Percentiles rank a stretch among this genome's conserved stretches.
These are phyloP conservation scores for Karalla daura DNA, from an alignment of 2,797 vertebrate genomes.

Conservation along the genomic window DNA sequence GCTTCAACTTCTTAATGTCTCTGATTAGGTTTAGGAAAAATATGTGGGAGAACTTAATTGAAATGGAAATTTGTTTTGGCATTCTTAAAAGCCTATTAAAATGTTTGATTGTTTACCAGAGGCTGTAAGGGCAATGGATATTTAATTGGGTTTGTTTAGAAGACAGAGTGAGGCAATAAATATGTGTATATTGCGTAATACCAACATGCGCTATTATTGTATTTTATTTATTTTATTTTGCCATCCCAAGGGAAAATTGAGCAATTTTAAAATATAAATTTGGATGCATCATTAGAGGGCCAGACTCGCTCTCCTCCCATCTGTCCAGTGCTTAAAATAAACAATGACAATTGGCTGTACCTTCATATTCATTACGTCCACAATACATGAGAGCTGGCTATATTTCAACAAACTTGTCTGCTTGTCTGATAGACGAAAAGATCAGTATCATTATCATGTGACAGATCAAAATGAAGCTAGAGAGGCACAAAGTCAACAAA, in stretches of 20 bases:
- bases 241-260: not conserved
- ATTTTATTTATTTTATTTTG: too few species aligned
- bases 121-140: constrained; percentile 28
- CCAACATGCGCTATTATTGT: not conserved
- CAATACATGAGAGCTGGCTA: not conserved
- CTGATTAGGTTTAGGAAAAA: constrained; percentile 50
- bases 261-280: not conserved
- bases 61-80: constrained; percentile 58
- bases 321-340: not conserved
- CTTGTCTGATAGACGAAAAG: not conserved
- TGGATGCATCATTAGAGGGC: not conserved
- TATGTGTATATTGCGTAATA: not conserved
- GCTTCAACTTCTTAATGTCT: constrained; percentile 48
- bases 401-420: not conserved
- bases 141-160: constrained; percentile 42
- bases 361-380: not conserved
- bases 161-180: constrained; percentile 17
- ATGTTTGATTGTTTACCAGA: constrained; percentile 55
- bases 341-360: not conserved
- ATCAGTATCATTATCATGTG: not conserved
- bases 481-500: too few species aligned
- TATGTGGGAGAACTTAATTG: constrained; percentile 56
- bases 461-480: not conserved
- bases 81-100: constrained; percentile 59
- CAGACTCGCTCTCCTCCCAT: not conserved